Conservation (phyloP, 1,140 invertebrate species). For the Oncopeltus fasciatus region DNA sequence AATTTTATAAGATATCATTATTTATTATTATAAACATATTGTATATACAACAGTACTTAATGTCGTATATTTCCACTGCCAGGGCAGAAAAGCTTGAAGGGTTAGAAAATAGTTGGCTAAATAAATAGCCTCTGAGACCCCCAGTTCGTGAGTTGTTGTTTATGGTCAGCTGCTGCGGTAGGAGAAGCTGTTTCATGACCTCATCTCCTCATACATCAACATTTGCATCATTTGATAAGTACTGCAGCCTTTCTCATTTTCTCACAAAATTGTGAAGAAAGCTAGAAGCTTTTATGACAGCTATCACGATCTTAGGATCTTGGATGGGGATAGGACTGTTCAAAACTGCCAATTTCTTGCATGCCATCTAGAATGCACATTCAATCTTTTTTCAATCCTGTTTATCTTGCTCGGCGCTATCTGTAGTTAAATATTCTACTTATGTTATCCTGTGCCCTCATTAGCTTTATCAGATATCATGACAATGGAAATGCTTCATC, state of each 20-base stretch:
- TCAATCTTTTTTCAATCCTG: no score
- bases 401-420: slow-evolving; percentile 26
- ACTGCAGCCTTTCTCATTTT: neutral
- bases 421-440: slow-evolving; percentile 26
- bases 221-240: neutral
- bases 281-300: slow-evolving; percentile 17
- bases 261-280: neutral
- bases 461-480: no score
- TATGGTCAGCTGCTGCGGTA: neutral
- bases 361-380: slow-evolving; percentile 30
- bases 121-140: neutral
- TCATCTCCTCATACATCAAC: neutral
- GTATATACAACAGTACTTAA: neutral
- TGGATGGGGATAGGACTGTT: slow-evolving; percentile 14
- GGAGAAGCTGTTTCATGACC: neutral
- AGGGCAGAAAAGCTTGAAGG: neutral
- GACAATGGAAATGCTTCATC: neutral
- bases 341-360: slow-evolving; percentile 15
- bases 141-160: neutral
- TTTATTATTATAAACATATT: no score
- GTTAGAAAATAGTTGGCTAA: neutral
- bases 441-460: slow-evolving; percentile 22
- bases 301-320: slow-evolving; percentile 19
- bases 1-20: no score
- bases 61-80: neutral